These are phyloP conservation scores for Serilophus lunatus DNA, from an alignment of 2,113 vertebrate genomes.

Conservation along the genomic window DNA sequence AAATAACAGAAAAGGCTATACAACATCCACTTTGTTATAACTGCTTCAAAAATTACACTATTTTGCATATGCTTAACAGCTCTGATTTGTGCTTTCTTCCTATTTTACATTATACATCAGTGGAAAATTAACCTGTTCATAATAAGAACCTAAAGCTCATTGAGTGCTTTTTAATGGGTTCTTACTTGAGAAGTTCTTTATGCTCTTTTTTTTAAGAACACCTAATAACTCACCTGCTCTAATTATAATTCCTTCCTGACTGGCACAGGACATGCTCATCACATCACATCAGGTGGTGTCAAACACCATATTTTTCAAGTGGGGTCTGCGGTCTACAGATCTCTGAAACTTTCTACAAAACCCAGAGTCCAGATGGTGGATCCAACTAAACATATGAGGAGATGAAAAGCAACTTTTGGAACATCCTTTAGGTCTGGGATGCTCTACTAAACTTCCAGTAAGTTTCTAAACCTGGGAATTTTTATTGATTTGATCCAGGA, in stretches of 20 bases:
- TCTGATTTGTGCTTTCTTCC: neutral
- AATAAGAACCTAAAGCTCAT: neutral
- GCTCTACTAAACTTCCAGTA: neutral
- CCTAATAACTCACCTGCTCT: neutral
- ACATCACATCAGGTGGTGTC: neutral
- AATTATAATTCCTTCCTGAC: neutral
- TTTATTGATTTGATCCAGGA: neutral
- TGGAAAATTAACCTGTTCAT: neutral
- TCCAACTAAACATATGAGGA: neutral
- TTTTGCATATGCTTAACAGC: neutral
- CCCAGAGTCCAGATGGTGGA: neutral
- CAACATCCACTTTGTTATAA: neutral
- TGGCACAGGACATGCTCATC: neutral
- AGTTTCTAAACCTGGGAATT: neutral
- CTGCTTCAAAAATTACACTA: neutral
- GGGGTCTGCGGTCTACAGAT: neutral
- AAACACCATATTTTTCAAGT: neutral
- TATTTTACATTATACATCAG: neutral
- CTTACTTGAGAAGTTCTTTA: neutral
- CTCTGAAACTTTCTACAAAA: neutral
- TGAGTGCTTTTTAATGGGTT: neutral
- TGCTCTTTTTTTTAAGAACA: neutral
- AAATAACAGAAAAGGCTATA: neutral
- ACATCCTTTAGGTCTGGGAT: accelerated
- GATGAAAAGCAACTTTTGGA: neutral